phyloP scores from a whole-genome alignment of 2,888 invertebrate genomes.

The Xanthorhoe spadicearia region DNA sequence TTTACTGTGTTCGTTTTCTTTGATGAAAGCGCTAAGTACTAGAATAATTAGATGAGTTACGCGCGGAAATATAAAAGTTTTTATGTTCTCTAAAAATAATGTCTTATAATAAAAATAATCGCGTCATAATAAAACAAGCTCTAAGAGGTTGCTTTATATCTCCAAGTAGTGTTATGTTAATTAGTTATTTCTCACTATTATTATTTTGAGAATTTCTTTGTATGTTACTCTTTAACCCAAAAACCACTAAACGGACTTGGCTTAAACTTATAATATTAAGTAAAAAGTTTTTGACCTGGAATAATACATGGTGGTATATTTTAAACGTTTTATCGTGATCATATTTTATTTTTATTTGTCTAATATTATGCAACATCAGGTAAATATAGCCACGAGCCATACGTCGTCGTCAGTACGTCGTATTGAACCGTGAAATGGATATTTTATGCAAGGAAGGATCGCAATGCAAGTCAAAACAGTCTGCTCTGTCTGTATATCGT shows the following conservation, averaged over 20 bases:
- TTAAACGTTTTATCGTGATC: too few relatives aligned
- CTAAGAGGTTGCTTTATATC: too few relatives aligned
- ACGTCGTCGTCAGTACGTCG: constrained; percentile 21
- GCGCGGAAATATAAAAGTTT: not conserved
- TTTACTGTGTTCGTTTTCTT: constrained; percentile 29
- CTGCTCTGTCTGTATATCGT: constrained; percentile 40
- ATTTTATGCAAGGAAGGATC: constrained; percentile 35
- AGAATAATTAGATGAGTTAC: not conserved
- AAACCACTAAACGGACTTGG: too few relatives aligned
- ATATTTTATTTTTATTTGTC: not conserved
- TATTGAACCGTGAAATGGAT: constrained; percentile 34
- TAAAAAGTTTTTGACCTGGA: too few relatives aligned
- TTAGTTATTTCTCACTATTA: too few relatives aligned
- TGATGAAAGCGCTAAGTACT: not conserved
- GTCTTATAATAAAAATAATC: not conserved
- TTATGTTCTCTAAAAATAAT: not conserved
- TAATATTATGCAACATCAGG: not conserved
- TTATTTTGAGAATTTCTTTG: too few relatives aligned
- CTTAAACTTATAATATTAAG: too few relatives aligned
- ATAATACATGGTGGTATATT: too few relatives aligned
- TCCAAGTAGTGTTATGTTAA: too few relatives aligned
- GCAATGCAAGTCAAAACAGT: constrained; percentile 41
- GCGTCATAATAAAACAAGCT: too few relatives aligned
- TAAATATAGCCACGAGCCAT: constrained; percentile 8
- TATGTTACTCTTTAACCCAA: too few relatives aligned